Evolutionary conservation across 2,797 vertebrate species (phyloP).

Genomic region (Champsocephalus gunnari): DNA sequence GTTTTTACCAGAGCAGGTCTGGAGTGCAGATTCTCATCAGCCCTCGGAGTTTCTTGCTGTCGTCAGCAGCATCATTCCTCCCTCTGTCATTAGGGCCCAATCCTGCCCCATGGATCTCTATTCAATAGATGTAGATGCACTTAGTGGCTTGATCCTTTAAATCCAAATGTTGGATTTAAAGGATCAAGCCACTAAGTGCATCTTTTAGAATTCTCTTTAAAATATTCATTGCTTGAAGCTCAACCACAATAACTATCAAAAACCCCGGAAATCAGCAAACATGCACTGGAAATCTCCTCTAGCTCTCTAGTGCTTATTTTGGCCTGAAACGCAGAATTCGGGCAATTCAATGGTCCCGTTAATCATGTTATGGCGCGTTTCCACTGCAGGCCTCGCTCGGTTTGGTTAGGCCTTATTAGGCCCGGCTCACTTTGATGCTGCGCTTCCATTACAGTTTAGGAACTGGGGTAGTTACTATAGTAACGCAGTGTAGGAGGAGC

Average conservation of each 20-base stretch:
- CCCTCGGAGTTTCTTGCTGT: constrained; percentile 46
- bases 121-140: background rate
- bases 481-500: too few species aligned
- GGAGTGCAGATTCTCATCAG: constrained; percentile 61
- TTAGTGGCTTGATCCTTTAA: too few species aligned
- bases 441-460: too few species aligned
- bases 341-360: constrained; percentile 51
- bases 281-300: constrained; percentile 58
- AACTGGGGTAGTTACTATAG: too few species aligned
- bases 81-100: constrained; percentile 65
- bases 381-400: too few species aligned
- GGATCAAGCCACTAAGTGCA: constrained; percentile 58
- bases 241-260: constrained; percentile 69
- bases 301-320: constrained; percentile 64
- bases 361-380: constrained; percentile 34
- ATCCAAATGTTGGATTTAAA: constrained; percentile 46
- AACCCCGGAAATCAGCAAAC: constrained; percentile 63
- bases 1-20: constrained; percentile 54
- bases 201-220: constrained; percentile 29
- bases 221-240: constrained; percentile 60
- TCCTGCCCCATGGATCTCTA: constrained; percentile 43
- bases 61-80: constrained; percentile 49
- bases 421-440: too few species aligned
- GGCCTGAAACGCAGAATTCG: constrained; percentile 43
- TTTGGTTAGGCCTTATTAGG: too few species aligned